Conservation (phyloP, 2,797 vertebrate species). For the Amblyopsis hoosieri region DNA sequence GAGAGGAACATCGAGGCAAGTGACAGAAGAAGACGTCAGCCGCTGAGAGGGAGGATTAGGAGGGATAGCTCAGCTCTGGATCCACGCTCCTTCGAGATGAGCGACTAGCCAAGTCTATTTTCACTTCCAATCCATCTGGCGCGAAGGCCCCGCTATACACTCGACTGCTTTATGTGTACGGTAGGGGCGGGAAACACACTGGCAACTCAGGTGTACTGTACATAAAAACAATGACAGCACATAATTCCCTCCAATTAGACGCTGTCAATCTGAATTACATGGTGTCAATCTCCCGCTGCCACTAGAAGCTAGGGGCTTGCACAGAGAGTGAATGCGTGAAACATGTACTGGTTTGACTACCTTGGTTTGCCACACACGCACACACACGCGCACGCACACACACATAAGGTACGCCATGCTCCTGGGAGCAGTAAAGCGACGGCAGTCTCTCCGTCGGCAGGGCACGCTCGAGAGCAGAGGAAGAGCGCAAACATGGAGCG, state of each 20-base stretch:
- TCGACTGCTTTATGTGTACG: slow-evolving; percentile 43
- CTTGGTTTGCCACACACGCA: slow-evolving; percentile 30
- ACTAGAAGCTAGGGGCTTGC: slow-evolving; percentile 37
- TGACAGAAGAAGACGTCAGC: slow-evolving; percentile 54
- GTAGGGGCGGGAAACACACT: slow-evolving; percentile 23
- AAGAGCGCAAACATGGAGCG: slow-evolving; percentile 48
- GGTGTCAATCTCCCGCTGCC: slow-evolving; percentile 53
- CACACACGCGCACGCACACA: not conserved
- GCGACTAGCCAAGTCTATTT: slow-evolving; percentile 64
- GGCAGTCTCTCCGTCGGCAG: slow-evolving; percentile 63
- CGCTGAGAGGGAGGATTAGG: slow-evolving; percentile 56
- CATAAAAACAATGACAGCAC: slow-evolving; percentile 50
- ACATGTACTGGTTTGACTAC: slow-evolving; percentile 26
- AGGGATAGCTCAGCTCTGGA: slow-evolving; percentile 56
- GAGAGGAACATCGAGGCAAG: slow-evolving; percentile 32
- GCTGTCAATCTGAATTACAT: slow-evolving; percentile 63
- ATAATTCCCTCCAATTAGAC: slow-evolving; percentile 66
- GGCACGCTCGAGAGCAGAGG: slow-evolving; percentile 60
- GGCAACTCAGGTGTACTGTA: slow-evolving; percentile 24
- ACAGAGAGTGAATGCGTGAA: slow-evolving; percentile 53
- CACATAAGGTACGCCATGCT: not conserved
- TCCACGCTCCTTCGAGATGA: slow-evolving; percentile 60
- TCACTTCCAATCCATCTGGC: slow-evolving; percentile 67
- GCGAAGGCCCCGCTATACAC: slow-evolving; percentile 57
- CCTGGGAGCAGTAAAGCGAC: slow-evolving; percentile 43